Conservation (phyloP, 2,113 vertebrate genomes). For the Syngnathus scovelli region DNA sequence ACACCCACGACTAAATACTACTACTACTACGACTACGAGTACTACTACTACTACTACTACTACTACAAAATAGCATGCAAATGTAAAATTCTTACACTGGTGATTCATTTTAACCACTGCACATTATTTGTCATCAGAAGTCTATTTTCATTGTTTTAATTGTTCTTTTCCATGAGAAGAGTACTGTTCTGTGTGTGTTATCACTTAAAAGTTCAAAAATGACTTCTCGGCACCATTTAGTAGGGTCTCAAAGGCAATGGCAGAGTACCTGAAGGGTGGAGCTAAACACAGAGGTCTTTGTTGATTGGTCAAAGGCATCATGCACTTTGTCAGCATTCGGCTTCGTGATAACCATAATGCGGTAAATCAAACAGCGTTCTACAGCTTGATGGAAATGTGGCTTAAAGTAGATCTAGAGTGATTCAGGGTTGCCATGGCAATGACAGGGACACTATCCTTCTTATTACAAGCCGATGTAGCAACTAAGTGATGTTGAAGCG, state of each 20-base stretch:
- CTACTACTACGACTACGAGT: too few relatives aligned
- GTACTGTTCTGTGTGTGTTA: too few relatives aligned
- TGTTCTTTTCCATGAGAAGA: too few relatives aligned
- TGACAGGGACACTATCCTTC: not conserved
- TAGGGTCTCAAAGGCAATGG: not conserved
- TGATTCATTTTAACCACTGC: too few relatives aligned
- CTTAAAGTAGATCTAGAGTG: not conserved
- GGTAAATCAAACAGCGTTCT: not conserved
- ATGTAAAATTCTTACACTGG: too few relatives aligned
- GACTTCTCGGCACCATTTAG: not conserved
- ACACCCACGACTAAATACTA: too few relatives aligned
- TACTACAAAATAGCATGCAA: too few relatives aligned
- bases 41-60: too few relatives aligned
- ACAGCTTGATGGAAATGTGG: not conserved
- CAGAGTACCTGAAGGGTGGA: not conserved
- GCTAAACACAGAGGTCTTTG: not conserved
- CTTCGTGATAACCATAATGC: not conserved
- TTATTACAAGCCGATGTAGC: not conserved
- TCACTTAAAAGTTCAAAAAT: not conserved
- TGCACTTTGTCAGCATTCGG: not conserved
- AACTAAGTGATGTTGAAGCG: conserved; percentile 8
- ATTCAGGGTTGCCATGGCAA: not conserved
- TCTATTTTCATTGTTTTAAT: too few relatives aligned
- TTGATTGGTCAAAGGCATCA: not conserved
- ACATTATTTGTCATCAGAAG: too few relatives aligned